Evolutionary conservation across 2,888 invertebrate genomes (phyloP).

Genomic region (Parochlus steinenii): DNA sequence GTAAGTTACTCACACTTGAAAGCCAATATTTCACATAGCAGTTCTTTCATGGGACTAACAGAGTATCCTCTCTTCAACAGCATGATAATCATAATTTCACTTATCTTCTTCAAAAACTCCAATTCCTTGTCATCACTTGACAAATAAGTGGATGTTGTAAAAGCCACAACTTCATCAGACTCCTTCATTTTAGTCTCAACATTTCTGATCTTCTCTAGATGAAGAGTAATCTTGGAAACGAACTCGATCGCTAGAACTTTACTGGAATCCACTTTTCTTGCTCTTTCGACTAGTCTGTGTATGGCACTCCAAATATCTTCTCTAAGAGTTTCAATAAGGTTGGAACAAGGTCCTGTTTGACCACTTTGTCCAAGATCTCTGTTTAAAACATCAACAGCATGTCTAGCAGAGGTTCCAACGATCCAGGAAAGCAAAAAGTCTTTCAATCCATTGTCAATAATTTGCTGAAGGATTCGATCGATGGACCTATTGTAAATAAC

Average conservation of each 20-base stretch:
- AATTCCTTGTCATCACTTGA: constrained; percentile 56
- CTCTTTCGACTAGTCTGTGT: constrained; percentile 53
- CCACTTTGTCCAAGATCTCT: constrained; percentile 3
- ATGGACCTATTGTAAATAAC: constrained; percentile 70
- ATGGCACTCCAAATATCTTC: constrained; percentile 73
- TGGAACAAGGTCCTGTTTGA: constrained; percentile 28
- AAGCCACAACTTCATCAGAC: constrained; percentile 12
- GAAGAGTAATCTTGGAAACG: constrained; percentile 61
- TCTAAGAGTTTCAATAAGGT: constrained; percentile 46
- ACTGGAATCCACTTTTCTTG: constrained; percentile 60
- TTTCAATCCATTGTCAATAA: constrained; percentile 60
- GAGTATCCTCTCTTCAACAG: constrained; percentile 70
- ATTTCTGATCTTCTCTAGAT: constrained; percentile 71
- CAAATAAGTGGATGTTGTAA: constrained; percentile 50
- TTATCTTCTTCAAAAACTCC: constrained; percentile 63
- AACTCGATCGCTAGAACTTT: constrained; percentile 70
- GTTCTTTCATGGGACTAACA: constrained; percentile 56
- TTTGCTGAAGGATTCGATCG: constrained; percentile 65
- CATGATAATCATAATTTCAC: constrained; percentile 66
- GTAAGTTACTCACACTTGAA: constrained; percentile 49
- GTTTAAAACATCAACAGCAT: constrained; percentile 36
- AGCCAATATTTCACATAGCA: constrained; percentile 67
- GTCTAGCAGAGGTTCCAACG: no score
- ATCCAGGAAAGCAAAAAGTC: constrained; percentile 70
- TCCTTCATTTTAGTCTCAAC: constrained; percentile 60